Base-by-base conservation (phyloP, 2,888 invertebrate species). In the Embidobia sp. region DNA sequence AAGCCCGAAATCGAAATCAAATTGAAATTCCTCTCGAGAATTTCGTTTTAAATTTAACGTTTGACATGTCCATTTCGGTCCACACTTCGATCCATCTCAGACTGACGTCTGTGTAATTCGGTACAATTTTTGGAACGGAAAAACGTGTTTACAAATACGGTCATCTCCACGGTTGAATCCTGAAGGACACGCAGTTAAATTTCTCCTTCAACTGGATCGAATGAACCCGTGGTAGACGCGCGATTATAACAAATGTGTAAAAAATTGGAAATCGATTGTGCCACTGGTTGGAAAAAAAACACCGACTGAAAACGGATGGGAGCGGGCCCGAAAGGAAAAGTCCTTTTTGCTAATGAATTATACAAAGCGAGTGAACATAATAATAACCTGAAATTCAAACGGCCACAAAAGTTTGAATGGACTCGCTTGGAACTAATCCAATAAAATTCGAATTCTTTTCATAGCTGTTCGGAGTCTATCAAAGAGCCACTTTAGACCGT, bases 101-200 rank as follows among this genome's bases (percentile, higher is more conserved):
- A 72, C 48, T 64, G 72, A 63, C 63, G 42, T 40, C 57, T 53
- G 53, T 64, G 40, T 64, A 72, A 72, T 72, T 72, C 51, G 51
- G 19, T 10, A 31, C 11, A 42, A 37, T 22, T 53, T 19, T 18
- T 48, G 35, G 8, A 8, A 3, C 33, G 51, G 70, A 70, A 61
- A 49, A 29, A 27, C 19, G 31, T 46, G 22, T 33, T 66, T 49
- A 13, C 40, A 53, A 66, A 51, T 51, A 51, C 7, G 51, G 42
- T 64, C 64, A 51, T 64, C 26, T 44, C 53, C 53, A 27, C 31
- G 51, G 44, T 40, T 44, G 7, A 33, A 37, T 10, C 0, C 19
- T n/a, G 10, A 55, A 27, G 15, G 46, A 29, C 48, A 0, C 6
- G 10, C 11, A 10, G 16, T 22, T n/a, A 6, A 10, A 15, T 18